Evolutionary conservation across 2,888 invertebrate species (phyloP).

Genomic region (Harpalus rufipes): DNA sequence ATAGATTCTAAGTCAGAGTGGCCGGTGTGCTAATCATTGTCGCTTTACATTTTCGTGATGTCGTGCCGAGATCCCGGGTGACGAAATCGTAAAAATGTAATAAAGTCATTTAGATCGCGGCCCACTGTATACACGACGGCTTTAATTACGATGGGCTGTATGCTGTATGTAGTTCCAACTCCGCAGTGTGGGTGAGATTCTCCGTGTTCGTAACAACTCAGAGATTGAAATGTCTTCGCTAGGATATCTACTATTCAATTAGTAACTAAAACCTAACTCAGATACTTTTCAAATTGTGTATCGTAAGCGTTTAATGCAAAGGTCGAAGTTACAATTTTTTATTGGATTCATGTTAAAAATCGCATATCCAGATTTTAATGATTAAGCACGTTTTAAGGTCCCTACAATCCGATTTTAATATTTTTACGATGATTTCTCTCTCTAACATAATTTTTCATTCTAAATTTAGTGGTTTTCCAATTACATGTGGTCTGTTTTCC

Average conservation of each 20-base stretch:
- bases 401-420: no score
- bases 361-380: no score
- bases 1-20: slow-evolving; percentile 57
- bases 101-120: slow-evolving; percentile 65
- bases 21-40: slow-evolving; percentile 63
- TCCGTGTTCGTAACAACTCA: not conserved
- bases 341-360: no score
- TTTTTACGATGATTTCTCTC: no score
- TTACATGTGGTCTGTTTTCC: no score
- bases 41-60: slow-evolving; percentile 66
- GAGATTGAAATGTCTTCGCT: slow-evolving; percentile 32
- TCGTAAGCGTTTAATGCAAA: no score
- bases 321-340: no score
- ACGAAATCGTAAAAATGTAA: slow-evolving; percentile 67
- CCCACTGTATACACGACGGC: slow-evolving; percentile 49
- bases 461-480: no score
- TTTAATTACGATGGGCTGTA: slow-evolving; percentile 24
- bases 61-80: slow-evolving; percentile 59
- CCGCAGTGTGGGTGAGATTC: not conserved
- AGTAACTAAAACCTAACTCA: slow-evolving; percentile 49
- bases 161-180: not conserved
- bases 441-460: no score
- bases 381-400: no score
- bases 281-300: no score
- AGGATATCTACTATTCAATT: not conserved